Base-by-base conservation (phyloP, 1,140 invertebrate genomes). In the Rhagoletis pomonella region DNA sequence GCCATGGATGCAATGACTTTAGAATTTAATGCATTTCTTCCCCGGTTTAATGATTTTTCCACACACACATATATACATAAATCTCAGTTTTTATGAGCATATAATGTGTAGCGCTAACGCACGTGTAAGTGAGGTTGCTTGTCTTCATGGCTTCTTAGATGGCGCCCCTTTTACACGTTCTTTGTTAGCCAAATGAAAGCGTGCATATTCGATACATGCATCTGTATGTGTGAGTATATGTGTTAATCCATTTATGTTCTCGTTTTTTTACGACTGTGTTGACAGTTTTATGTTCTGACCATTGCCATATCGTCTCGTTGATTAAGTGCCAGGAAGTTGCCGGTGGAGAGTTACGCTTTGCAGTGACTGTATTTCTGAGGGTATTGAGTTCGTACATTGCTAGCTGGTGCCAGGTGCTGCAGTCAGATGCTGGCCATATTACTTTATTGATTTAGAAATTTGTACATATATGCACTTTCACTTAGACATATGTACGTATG, bases 221-320 rank as follows among this genome's bases (percentile, higher is more conserved):
- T 19, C 9, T 77, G n/a, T 9, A 50, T 17, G 39, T 3, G 9
- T 69, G 17, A 17, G 7, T 29, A 5, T 55, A 6, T 19, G 29
- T 55, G 39, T 14, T 4, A 4, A 55, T 9, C 50, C 6, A 50
- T 47, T 77, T 73, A 55, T 55, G 39, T 44, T 47, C 67, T 17
- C 64, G 19, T 9, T 73, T 73, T n/a, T 44, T 77, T 77, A 77
- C n/a, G 2, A 50, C 39, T 9, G 2, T 19, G 44, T 77, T 50
- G 69, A 77, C 69, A 50, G 44, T 77, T 77, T 77, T 77, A 77
- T 77, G 4, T 9, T 19, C 69, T 50, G 69, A 19, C 17, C 69
- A 77, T 44, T 50, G 6, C 69, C 19, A n/a, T 19, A 50, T 67
- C 4, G 29, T 3, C n/a, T 7, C 0, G n/a, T 67, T 29, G 29